These are phyloP conservation scores for Osmerus eperlanus DNA, from an alignment of 2,113 vertebrate species.

Conservation along the genomic window DNA sequence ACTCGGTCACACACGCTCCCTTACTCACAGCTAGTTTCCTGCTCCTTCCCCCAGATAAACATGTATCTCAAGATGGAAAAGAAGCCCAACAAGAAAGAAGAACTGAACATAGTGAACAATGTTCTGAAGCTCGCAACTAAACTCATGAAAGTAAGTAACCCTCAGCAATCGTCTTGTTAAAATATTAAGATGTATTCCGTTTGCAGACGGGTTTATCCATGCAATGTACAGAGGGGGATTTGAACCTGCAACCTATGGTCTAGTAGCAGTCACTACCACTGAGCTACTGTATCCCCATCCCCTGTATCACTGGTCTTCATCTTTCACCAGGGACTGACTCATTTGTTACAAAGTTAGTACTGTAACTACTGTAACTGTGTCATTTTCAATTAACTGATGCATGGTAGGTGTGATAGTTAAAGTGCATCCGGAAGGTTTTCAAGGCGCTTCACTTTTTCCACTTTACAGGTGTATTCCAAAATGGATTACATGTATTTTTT, in stretches of 20 bases:
- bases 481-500: no score
- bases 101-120: slow-evolving; percentile 92
- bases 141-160: slow-evolving; percentile 84
- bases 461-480: no score
- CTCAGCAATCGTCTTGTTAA: not conserved
- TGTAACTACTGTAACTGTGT: no score
- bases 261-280: no score
- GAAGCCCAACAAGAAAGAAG: slow-evolving; percentile 97
- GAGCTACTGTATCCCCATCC: no score
- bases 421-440: no score
- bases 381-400: no score
- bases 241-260: not conserved
- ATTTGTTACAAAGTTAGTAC: no score
- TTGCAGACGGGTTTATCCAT: not conserved
- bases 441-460: not conserved
- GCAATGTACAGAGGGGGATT: no score
- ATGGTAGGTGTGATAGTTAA: no score
- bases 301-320: no score
- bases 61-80: slow-evolving; percentile 99
- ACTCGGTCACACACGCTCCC: not conserved
- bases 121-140: slow-evolving; percentile 95
- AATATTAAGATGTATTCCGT: not conserved
- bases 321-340: no score
- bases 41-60: slow-evolving; percentile 81
- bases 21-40: not conserved